phyloP scores from a whole-genome alignment of 2,888 invertebrate species.

The Trissoscelio sp. region DNA sequence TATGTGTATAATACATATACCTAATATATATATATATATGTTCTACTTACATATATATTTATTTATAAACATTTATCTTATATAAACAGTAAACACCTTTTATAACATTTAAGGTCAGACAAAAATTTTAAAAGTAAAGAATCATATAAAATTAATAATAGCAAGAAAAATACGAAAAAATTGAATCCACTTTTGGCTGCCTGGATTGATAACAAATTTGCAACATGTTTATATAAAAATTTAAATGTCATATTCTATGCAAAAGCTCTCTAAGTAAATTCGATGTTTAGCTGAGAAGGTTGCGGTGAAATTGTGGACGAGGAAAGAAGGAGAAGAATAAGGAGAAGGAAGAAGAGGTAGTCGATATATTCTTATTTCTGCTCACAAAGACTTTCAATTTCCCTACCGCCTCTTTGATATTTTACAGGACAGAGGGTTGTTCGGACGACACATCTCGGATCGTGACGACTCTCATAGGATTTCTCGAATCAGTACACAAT shows the following conservation, averaged over 20 bases:
- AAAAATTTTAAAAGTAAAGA: no score
- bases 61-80: no score
- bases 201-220: constrained; percentile 8
- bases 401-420: constrained; percentile 80
- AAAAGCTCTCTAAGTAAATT: constrained; percentile 56
- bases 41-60: no score
- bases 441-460: constrained; percentile 72
- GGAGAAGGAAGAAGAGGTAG: constrained; percentile 69
- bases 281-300: constrained; percentile 53
- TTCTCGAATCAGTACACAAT: constrained; percentile 54
- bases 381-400: constrained; percentile 82
- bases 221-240: constrained; percentile 27
- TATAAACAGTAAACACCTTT: no score
- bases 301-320: constrained; percentile 47
- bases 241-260: constrained; percentile 42
- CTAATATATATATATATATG: no score
- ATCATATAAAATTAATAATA: no score
- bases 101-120: no score
- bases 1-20: no score
- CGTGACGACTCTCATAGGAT: constrained; percentile 47
- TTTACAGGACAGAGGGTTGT: constrained; percentile 74
- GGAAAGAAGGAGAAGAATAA: constrained; percentile 29
- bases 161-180: no score
- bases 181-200: no score
- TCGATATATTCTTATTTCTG: constrained; percentile 81